Evolutionary conservation across 2,113 vertebrate genomes (phyloP).

Genomic region (Sprattus sprattus): DNA sequence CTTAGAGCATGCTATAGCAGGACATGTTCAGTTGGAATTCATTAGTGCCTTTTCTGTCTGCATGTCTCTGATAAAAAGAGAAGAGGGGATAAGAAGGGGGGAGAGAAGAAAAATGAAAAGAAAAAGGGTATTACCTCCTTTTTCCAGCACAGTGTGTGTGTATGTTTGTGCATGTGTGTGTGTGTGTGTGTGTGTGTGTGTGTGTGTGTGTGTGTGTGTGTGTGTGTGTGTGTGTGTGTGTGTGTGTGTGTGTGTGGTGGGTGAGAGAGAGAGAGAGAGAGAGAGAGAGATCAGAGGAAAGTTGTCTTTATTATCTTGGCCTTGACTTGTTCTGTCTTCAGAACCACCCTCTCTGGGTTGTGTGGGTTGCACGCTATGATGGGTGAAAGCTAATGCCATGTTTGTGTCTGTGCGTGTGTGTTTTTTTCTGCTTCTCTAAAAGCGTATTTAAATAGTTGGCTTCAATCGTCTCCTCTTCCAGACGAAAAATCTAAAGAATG

Average conservation of each 20-base stretch:
- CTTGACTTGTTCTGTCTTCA: not conserved
- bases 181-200: not conserved
- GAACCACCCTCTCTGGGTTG: conserved; percentile 24
- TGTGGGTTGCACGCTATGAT: conserved; percentile 49
- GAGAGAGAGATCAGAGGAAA: not conserved
- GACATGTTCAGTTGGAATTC: conserved; percentile 66
- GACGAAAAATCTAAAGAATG: not conserved
- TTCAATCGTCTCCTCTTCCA: not conserved
- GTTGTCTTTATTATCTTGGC: not conserved
- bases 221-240: not conserved
- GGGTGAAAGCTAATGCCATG: conserved; percentile 37
- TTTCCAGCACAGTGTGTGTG: not conserved
- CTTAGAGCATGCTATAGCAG: conserved; percentile 54
- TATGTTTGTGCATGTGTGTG: conserved; percentile 7
- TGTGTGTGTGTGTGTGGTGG: not conserved
- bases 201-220: not conserved
- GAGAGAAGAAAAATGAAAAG: conserved; percentile 45
- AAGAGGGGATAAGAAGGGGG: conserved; percentile 49
- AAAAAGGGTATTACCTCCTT: conserved; percentile 35
- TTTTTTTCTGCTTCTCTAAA: not conserved
- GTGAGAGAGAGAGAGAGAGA: not conserved
- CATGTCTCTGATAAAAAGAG: conserved; percentile 65
- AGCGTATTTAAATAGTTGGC: not conserved
- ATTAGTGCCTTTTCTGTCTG: conserved; percentile 59
- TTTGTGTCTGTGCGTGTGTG: not conserved